These are phyloP conservation scores for Cuniculus paca DNA, from an alignment of 2,797 vertebrate species.

Conservation along the genomic window DNA sequence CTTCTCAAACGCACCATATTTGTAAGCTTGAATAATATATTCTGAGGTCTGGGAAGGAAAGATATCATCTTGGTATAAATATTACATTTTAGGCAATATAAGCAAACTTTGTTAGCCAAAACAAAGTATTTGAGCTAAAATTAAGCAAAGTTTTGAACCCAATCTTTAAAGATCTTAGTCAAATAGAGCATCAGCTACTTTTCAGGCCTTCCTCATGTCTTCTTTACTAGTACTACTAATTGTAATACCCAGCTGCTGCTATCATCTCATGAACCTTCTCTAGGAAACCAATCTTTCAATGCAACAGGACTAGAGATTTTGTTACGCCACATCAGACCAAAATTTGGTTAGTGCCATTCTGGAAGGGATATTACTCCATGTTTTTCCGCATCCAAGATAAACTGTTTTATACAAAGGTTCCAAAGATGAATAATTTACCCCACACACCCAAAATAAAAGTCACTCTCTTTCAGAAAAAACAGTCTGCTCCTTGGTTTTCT, in stretches of 20 bases:
- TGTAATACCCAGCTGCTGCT: not conserved
- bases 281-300: not conserved
- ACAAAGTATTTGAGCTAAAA: constrained; percentile 29
- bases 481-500: constrained; percentile 71
- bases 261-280: not conserved
- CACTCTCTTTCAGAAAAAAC: constrained; percentile 60
- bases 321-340: constrained; percentile 36
- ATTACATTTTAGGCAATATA: constrained; percentile 49
- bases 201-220: not conserved
- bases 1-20: constrained; percentile 99
- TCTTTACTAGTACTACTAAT: not conserved
- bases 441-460: not conserved
- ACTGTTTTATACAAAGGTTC: constrained; percentile 48
- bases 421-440: constrained; percentile 6
- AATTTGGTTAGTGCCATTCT: constrained; percentile 62
- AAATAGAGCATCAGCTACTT: not conserved
- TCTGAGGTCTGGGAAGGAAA: constrained; percentile 96
- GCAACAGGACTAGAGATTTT: not conserved
- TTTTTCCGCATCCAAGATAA: constrained; percentile 67
- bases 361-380: constrained; percentile 70
- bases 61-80: constrained; percentile 73
- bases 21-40: constrained; percentile 99
- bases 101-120: constrained; percentile 64
- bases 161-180: constrained; percentile 12
- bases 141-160: constrained; percentile 54